Base-by-base conservation (phyloP, 2,888 invertebrate species). In the Priocnemis perturbator region DNA sequence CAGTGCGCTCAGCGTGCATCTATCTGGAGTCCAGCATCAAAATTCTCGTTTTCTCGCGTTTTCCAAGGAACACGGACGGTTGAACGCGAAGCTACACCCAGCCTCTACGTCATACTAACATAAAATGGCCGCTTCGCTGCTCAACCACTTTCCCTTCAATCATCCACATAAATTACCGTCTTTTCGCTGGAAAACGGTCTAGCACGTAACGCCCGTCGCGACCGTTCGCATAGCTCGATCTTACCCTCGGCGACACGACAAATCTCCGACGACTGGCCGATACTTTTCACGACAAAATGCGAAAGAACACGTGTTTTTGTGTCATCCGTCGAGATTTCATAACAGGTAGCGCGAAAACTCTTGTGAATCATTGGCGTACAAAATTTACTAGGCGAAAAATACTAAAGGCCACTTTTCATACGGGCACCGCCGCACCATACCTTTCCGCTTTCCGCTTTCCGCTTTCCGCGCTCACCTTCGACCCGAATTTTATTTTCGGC, bases 31-130 rank as follows among this genome's bases (percentile, higher is more conserved):
- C 66, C 78, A 78, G 81, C 82, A 82, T 85, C 77, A 76, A 78
- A 79, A 73, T 75, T 74, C 76, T 60, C 71, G 52, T 74, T 78
- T 76, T 76, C 71, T 83, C 78, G 79, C 81, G 73, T 83, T 78
- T 76, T 77, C 69, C 74, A 74, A 71, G 60, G 75, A 73, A 81
- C 81, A 81, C 81, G 79, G 83, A 84, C 82, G 83, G 81, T 86
- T 85, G 79, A 85, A 83, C 83, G 82, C 79, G 80, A 85, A 86
- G 86, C 85, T 87, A 87, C 87, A 87, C 87, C 87, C 86, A 86
- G 85, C 84, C 84, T 85, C 87, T 85, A 87, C 87, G 87, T 87
- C 87, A 87, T 86, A 85, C 84, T 85, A 85, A 85, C 81, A 87
- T 86, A 87, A 87, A 86, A 87, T 87, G 86, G 86, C 86, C 83